A percentile compares a stretch with the other conserved stretches of the same genome.
Evolutionary conservation across 1,140 invertebrate genomes (phyloP).

Genomic region (Adelges cooleyi): DNA sequence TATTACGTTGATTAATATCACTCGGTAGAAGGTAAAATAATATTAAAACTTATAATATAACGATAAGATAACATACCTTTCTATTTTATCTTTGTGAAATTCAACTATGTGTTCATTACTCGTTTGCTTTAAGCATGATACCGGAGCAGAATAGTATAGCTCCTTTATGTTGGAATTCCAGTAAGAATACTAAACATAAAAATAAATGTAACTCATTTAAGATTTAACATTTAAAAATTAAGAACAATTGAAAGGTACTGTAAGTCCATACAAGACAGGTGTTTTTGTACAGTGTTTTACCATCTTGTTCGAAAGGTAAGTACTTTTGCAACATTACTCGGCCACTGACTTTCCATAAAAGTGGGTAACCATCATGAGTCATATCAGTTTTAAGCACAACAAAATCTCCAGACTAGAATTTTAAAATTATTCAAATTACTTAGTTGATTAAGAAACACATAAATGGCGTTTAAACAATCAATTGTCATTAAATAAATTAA

Average conservation of each 20-base stretch:
- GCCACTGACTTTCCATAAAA: conserved; percentile 67
- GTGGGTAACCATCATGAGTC: conserved; percentile 45
- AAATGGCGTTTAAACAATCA: too few species aligned
- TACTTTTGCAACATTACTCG: conserved; percentile 65
- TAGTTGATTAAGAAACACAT: too few species aligned
- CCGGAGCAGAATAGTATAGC: conserved; percentile 47
- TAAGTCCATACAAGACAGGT: conserved; percentile 53
- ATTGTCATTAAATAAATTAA: too few species aligned
- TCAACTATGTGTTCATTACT: conserved; percentile 44
- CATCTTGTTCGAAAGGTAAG: conserved; percentile 53
- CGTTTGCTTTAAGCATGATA: conserved; percentile 43
- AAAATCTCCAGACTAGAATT: conserved; percentile 53
- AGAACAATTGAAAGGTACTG: conserved; percentile 3
- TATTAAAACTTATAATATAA: too few species aligned
- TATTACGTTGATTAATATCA: not conserved
- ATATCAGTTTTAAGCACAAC: conserved; percentile 55
- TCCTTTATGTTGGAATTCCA: conserved; percentile 55
- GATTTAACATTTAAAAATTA: conserved; percentile 31
- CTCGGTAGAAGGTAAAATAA: too few species aligned
- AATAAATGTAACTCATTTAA: conserved; percentile 28
- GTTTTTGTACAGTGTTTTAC: conserved; percentile 57
- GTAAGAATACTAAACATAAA: conserved; percentile 49
- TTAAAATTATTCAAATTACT: too few species aligned
- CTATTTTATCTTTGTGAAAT: conserved; percentile 39
- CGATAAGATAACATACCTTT: conserved; percentile 30